A percentile compares a stretch with the other conserved stretches of the same genome.
Evolutionary conservation across 2,888 invertebrate species (phyloP).

Genomic region (Netelia fuscicornis): DNA sequence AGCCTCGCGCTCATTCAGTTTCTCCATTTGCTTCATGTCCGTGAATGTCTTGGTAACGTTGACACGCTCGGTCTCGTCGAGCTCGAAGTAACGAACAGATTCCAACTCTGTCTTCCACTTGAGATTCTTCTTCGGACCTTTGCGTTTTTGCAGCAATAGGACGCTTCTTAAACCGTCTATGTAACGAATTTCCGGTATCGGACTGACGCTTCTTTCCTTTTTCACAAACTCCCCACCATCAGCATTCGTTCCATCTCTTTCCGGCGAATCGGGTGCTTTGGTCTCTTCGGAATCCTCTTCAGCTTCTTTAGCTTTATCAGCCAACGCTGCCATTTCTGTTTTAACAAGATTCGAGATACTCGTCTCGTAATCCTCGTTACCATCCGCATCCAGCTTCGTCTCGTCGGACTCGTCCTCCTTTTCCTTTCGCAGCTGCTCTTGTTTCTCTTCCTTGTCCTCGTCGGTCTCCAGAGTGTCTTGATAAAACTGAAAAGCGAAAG

Average conservation of each 20-base stretch:
- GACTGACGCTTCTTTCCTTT: slow-evolving; percentile 69
- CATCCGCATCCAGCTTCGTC: slow-evolving; percentile 77
- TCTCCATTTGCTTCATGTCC: slow-evolving; percentile 96
- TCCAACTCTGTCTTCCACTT: slow-evolving; percentile 95
- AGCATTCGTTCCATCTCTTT: slow-evolving; percentile 69
- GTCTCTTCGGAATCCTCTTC: slow-evolving; percentile 79
- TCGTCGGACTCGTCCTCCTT: slow-evolving; percentile 74
- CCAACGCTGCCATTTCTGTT: slow-evolving; percentile 61
- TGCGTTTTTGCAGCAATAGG: slow-evolving; percentile 90
- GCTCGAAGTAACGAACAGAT: slow-evolving; percentile 95
- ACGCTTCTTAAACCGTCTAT: slow-evolving; percentile 91
- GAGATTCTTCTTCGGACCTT: slow-evolving; percentile 92
- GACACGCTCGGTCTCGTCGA: slow-evolving; percentile 98
- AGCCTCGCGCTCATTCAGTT: slow-evolving; percentile 93
- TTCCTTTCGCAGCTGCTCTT: slow-evolving; percentile 76
- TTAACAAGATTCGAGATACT: slow-evolving; percentile 62
- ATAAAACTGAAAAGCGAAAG: slow-evolving; percentile 88
- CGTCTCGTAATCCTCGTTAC: slow-evolving; percentile 81
- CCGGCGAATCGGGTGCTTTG: slow-evolving; percentile 77
- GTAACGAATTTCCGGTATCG: slow-evolving; percentile 74
- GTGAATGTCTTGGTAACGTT: slow-evolving; percentile 97
- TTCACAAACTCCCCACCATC: slow-evolving; percentile 72
- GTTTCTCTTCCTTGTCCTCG: slow-evolving; percentile 86
- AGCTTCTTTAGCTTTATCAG: slow-evolving; percentile 37
- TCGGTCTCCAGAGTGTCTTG: slow-evolving; percentile 94